Conservation (phyloP, 2,888 invertebrate species). For the Oscheius sp. region DNA sequence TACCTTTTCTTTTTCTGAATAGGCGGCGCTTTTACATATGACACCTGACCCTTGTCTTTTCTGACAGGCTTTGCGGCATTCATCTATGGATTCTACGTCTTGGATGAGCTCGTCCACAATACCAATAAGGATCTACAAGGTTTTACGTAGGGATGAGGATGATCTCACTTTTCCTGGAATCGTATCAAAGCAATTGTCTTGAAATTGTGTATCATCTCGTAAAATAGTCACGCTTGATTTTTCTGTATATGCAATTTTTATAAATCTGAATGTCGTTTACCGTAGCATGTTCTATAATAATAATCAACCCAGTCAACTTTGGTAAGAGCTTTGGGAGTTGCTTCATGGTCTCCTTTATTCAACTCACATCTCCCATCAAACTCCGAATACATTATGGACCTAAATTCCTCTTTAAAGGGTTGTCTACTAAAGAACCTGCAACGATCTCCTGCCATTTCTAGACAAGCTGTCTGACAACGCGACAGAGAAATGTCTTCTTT, state of each 20-base stretch:
- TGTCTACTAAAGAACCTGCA: conserved; percentile 23
- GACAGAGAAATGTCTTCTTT: conserved; percentile 28
- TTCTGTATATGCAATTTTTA: conserved; percentile 5
- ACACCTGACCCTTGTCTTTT: conserved; percentile 47
- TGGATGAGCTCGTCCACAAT: conserved; percentile 63
- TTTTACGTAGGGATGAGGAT: neutral
- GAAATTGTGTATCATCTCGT: conserved; percentile 29
- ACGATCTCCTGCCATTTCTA: conserved; percentile 28
- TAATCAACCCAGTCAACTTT: conserved; percentile 49
- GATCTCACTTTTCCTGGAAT: conserved; percentile 29
- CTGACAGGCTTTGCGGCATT: conserved; percentile 55
- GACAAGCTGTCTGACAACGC: conserved; percentile 27
- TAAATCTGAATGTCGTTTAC: neutral
- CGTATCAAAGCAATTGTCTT: conserved; percentile 24
- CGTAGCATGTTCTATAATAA: conserved; percentile 51
- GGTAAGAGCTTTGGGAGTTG: conserved; percentile 37
- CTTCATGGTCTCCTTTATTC: conserved; percentile 47
- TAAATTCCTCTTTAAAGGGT: conserved; percentile 2
- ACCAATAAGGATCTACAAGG: conserved; percentile 54
- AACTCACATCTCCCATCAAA: conserved; percentile 47
- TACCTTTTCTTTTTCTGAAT: conserved; percentile 62
- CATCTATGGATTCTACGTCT: conserved; percentile 47
- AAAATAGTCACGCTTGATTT: conserved; percentile 34
- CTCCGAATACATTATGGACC: conserved; percentile 45
- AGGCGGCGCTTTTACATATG: conserved; percentile 62